Conservation (phyloP, 2,113 vertebrate species). For the Cyphomyrus discorhynchus region DNA sequence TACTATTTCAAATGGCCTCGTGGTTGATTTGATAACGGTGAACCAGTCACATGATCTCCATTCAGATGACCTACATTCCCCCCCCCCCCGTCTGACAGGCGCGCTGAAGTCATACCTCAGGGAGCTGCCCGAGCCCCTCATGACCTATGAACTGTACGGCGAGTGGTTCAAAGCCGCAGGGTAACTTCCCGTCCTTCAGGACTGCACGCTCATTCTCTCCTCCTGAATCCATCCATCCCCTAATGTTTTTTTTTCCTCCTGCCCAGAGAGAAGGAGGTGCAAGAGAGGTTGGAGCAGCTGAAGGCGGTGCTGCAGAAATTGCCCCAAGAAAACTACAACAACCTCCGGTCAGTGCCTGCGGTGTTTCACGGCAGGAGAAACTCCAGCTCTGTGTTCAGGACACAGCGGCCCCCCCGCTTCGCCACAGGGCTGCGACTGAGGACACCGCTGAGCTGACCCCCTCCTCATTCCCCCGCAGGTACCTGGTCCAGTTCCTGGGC, state of each 20-base stretch:
- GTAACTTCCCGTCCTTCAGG: constrained; percentile 46
- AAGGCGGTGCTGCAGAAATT: constrained; percentile 63
- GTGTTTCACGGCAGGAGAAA: not conserved
- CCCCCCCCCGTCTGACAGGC: constrained; percentile 53
- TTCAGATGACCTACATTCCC: not conserved
- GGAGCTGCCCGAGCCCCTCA: constrained; percentile 87
- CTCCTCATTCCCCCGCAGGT: constrained; percentile 56
- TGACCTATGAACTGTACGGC: constrained; percentile 86
- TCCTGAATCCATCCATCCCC: not conserved
- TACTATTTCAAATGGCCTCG: not conserved
- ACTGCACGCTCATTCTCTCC: not conserved
- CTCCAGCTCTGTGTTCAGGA: not conserved
- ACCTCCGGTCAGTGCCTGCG: constrained; percentile 68
- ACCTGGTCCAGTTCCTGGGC: constrained; percentile 88
- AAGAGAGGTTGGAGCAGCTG: constrained; percentile 66
- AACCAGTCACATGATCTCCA: not conserved
- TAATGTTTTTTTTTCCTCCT: constrained; percentile 1
- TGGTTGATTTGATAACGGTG: not conserved
- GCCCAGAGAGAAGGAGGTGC: constrained; percentile 71
- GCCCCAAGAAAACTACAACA: constrained; percentile 78
- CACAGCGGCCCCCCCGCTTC: accelerated
- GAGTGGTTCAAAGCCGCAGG: constrained; percentile 83
- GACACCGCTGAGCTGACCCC: not conserved
- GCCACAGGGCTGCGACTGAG: not conserved
- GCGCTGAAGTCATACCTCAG: constrained; percentile 90